Conservation (phyloP, 2,888 invertebrate genomes). For the Xestia sexstrigata region DNA sequence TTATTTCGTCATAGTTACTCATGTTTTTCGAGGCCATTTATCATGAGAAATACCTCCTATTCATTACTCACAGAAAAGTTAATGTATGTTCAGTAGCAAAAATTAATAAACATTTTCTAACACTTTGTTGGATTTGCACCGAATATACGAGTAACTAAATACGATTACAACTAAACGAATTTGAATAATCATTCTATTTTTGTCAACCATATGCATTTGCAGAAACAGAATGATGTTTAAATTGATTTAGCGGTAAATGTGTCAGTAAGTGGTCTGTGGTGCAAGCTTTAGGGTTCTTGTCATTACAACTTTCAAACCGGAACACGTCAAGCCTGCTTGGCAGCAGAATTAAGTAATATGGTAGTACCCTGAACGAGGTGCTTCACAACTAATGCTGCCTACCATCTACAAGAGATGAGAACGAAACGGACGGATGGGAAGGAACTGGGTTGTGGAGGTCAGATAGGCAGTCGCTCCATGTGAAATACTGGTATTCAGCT, state of each 20-base stretch:
- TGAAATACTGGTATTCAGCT: too few species aligned
- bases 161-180: background rate
- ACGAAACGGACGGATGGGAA: too few species aligned
- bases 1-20: background rate
- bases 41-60: background rate
- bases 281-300: background rate
- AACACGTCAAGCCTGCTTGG: too few species aligned
- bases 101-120: background rate
- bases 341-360: background rate
- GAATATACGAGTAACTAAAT: background rate
- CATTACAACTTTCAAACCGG: background rate
- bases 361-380: background rate
- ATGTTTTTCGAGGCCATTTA: background rate
- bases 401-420: background rate
- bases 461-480: too few species aligned
- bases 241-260: too few species aligned
- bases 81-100: background rate
- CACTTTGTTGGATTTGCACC: background rate
- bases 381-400: background rate
- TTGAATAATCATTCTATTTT: background rate
- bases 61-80: conserved; percentile 1
- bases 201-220: background rate
- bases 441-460: too few species aligned
- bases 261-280: background rate
- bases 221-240: background rate